These are phyloP conservation scores for Microplitis demolitor DNA, from an alignment of 1,140 invertebrate genomes.

Conservation along the genomic window DNA sequence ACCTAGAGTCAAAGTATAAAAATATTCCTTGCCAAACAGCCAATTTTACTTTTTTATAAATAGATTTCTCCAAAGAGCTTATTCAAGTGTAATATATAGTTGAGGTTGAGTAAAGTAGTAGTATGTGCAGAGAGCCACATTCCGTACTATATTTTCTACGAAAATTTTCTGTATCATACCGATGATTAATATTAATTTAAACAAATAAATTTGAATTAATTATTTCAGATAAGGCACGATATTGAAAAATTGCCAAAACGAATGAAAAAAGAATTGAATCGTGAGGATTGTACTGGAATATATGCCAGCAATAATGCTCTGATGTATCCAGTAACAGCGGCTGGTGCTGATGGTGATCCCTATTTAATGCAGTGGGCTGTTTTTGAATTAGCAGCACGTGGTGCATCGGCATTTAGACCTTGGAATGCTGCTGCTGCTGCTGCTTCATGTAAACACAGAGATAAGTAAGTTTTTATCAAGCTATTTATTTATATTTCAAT, in stretches of 20 bases:
- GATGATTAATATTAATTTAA: background rate
- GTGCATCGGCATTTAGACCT: constrained; percentile 57
- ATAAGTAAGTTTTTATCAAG: constrained; percentile 44
- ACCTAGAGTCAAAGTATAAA: too few species aligned
- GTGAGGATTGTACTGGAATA: constrained; percentile 51
- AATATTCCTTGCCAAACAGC: too few species aligned
- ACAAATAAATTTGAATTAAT: background rate
- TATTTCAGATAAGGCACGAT: constrained; percentile 53
- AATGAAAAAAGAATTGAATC: constrained; percentile 54
- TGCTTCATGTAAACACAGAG: constrained; percentile 56
- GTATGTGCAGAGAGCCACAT: too few species aligned
- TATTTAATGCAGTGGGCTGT: constrained; percentile 59
- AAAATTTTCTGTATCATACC: too few species aligned
- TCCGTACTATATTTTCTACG: too few species aligned
- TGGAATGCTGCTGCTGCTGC: constrained; percentile 49
- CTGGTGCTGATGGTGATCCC: constrained; percentile 49
- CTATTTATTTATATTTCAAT: too few species aligned
- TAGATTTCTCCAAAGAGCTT: too few species aligned
- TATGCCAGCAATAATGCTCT: constrained; percentile 53
- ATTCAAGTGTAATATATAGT: too few species aligned
- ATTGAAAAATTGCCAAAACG: constrained; percentile 53
- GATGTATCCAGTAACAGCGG: constrained; percentile 51
- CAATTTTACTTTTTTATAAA: too few species aligned
- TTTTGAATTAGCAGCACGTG: constrained; percentile 54
- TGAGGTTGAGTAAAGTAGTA: too few species aligned